Percentiles rank a stretch among this genome's conserved stretches.
phyloP scores from a whole-genome alignment of 1,140 invertebrate genomes.

The Berghia stephanieae region DNA sequence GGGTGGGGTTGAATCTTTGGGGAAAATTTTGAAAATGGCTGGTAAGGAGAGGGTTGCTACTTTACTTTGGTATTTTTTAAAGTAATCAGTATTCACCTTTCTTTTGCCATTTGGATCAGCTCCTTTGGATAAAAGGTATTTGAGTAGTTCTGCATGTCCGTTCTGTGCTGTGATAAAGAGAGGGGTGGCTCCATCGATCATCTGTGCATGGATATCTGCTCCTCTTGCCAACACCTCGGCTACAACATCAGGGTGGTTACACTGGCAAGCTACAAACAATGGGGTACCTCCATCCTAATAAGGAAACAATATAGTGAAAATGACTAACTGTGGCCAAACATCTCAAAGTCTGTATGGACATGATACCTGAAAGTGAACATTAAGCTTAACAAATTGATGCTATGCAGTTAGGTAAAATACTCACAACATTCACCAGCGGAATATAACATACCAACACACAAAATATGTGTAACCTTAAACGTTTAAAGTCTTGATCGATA shows the following conservation, averaged over 20 bases:
- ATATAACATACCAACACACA: no score
- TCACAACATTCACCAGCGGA: no score
- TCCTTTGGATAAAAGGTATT: slow-evolving; percentile 61
- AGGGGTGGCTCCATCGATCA: slow-evolving; percentile 71
- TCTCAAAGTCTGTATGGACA: not conserved
- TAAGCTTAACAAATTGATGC: no score
- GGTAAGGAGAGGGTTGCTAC: no score
- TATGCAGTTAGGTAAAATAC: no score
- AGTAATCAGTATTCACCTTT: slow-evolving; percentile 58
- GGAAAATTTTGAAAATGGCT: no score
- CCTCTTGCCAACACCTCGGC: slow-evolving; percentile 81
- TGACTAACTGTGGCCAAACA: not conserved
- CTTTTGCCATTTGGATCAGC: slow-evolving; percentile 59
- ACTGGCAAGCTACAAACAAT: slow-evolving; percentile 90
- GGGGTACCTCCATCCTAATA: slow-evolving; percentile 90
- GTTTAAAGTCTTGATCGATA: no score
- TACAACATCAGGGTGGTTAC: slow-evolving; percentile 87
- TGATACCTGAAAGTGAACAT: no score
- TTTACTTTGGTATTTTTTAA: no score
- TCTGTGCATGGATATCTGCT: slow-evolving; percentile 83
- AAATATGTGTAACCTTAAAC: no score
- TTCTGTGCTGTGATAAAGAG: slow-evolving; percentile 67
- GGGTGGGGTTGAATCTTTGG: no score
- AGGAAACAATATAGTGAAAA: slow-evolving; percentile 20
- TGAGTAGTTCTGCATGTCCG: slow-evolving; percentile 63